These are phyloP conservation scores for Leptodactylus fallax DNA, from an alignment of 2,797 vertebrate species.

Conservation along the genomic window DNA sequence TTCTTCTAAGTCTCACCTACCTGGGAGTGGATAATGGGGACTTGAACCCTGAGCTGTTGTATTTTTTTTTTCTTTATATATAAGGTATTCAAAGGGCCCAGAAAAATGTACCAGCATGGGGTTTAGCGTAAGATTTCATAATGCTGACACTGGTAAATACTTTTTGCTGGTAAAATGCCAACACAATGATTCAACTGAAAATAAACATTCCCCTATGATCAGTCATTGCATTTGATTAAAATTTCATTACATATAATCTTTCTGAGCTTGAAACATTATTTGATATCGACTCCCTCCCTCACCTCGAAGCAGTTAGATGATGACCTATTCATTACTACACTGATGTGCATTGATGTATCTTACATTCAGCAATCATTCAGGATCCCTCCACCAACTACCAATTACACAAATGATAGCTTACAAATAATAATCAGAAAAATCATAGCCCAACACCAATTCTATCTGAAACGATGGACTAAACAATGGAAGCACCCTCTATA, in stretches of 20 bases:
- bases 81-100: too few relatives aligned
- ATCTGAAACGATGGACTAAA: background rate
- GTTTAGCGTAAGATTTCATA: background rate
- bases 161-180: background rate
- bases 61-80: background rate
- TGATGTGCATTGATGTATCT: background rate
- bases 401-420: conserved; percentile 22
- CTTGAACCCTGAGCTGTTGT: background rate
- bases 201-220: background rate
- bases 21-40: background rate
- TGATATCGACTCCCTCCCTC: background rate
- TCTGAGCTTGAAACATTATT: conserved; percentile 12
- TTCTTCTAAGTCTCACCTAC: background rate
- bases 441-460: background rate
- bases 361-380: background rate
- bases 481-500: too few relatives aligned
- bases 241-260: conserved; percentile 5
- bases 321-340: conserved; percentile 14
- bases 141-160: too few relatives aligned
- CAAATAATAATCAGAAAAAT: background rate
- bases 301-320: background rate
- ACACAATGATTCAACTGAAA: background rate
- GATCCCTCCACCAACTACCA: background rate
- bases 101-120: background rate
- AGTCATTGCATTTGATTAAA: background rate